Evolutionary conservation across 2,888 invertebrate genomes (phyloP), one percentile per base, ranked within the genome.

Genomic region (Limnephilus auricula): DNA sequence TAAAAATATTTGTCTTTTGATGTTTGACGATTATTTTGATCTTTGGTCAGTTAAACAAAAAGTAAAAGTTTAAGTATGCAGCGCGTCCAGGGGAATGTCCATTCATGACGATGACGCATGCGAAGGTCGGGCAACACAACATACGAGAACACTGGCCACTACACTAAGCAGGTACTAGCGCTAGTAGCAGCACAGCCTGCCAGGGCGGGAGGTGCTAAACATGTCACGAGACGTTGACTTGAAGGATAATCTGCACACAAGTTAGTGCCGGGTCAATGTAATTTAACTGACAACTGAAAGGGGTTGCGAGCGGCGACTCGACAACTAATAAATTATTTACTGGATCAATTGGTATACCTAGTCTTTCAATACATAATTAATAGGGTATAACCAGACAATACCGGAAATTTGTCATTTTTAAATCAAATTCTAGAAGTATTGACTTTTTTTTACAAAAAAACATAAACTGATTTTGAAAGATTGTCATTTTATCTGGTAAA

Each of bases 31-130:
- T 45, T 45, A 45, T 15, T 45, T 45, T 45, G 2, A 45, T 45
- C 4, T 45, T 45, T 45, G 45, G 13, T 45, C 45, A 45, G 3
- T 6, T n/a, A 25, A 65, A 25, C 6, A 5, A 65, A 65, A 2
- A 9, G 10, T 82, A 2, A 82, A 82, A 2, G 25, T 25, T 82
- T n/a, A 18, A 82, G 34, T 9, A 18, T 25, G 18, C 25, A 25
- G 82, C 25, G 18, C 32, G 34, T 82, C 34, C 82, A 82, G 34
- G 18, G 65, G 82, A 82, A 82, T 80, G 13, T 80, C 80, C 80
- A 80, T 80, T 80, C 31, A 31, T 31, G 80, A 80, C 31, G 80
- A 80, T 80, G 80, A 80, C 80, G 80, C 82, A 82, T 82, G 31
- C 18, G 82, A 82, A 82, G 82, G 82, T 37, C 82, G 82, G 34